phyloP scores from a whole-genome alignment of 2,888 invertebrate genomes.

The Leistus spinibarbis region DNA sequence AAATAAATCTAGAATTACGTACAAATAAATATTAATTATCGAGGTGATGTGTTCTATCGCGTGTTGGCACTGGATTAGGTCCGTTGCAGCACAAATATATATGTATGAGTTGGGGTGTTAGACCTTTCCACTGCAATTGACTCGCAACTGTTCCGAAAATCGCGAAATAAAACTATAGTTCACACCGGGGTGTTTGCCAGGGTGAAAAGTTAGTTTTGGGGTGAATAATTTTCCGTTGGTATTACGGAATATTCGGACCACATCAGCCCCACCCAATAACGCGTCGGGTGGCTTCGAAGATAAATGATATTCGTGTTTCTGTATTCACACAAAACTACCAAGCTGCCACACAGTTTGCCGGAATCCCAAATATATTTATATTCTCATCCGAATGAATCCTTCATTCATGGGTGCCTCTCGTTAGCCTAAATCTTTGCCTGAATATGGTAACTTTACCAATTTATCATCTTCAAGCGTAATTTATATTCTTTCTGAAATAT shows the following conservation, averaged over 20 bases:
- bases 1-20: too few species aligned
- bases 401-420: not conserved
- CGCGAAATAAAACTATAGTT: slow-evolving; percentile 27
- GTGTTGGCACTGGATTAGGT: too few species aligned
- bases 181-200: not conserved
- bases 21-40: too few species aligned
- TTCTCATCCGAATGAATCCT: not conserved
- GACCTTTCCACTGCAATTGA: slow-evolving; percentile 16
- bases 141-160: slow-evolving; percentile 12
- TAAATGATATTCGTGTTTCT: slow-evolving; percentile 12
- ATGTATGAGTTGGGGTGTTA: not conserved
- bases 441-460: not conserved
- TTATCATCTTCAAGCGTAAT: not conserved
- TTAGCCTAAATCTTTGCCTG: not conserved
- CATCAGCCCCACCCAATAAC: not conserved
- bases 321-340: slow-evolving; percentile 22
- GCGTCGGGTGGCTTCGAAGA: not conserved
- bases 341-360: not conserved
- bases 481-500: not conserved
- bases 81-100: not conserved
- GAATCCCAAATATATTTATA: slow-evolving; percentile 24
- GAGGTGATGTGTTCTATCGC: too few species aligned
- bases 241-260: slow-evolving; percentile 11
- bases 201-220: slow-evolving; percentile 29
- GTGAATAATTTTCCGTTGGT: slow-evolving; percentile 25